Conservation (phyloP, 2,113 vertebrate species). For the Sinosuthora webbiana region DNA sequence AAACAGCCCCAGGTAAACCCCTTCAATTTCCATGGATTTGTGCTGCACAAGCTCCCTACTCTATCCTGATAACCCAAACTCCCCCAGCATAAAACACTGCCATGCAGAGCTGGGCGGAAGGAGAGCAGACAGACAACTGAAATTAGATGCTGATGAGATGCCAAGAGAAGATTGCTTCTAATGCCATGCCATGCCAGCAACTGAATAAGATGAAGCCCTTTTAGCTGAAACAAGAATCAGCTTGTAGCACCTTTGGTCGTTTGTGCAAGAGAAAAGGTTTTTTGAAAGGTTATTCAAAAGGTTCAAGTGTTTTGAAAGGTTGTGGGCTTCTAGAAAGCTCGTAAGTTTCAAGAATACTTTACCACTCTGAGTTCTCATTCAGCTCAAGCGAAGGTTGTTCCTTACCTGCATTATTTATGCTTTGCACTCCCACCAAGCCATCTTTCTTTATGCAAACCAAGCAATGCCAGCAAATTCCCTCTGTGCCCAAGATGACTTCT, state of each 20-base stretch:
- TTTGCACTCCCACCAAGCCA: background rate
- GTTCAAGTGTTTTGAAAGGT: background rate
- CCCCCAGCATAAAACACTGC: background rate
- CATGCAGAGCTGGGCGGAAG: background rate
- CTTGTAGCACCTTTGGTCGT: background rate
- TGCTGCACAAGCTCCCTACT: background rate
- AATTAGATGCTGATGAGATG: slow-evolving; percentile 29
- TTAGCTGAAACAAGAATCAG: background rate
- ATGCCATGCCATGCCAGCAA: background rate
- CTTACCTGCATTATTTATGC: background rate
- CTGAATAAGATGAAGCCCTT: background rate
- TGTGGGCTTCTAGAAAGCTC: background rate
- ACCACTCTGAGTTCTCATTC: background rate
- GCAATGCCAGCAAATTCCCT: background rate
- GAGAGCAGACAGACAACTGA: background rate
- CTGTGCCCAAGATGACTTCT: background rate
- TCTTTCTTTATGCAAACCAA: background rate
- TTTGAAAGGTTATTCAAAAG: background rate
- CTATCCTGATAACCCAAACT: background rate
- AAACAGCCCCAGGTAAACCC: background rate
- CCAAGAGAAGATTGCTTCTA: slow-evolving; percentile 17
- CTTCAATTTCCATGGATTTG: background rate
- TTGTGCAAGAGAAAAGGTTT: background rate
- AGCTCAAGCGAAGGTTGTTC: background rate
- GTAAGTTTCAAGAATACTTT: background rate